Evolutionary conservation across 2,888 invertebrate genomes (phyloP).

Genomic region (Callyntrura sp.): DNA sequence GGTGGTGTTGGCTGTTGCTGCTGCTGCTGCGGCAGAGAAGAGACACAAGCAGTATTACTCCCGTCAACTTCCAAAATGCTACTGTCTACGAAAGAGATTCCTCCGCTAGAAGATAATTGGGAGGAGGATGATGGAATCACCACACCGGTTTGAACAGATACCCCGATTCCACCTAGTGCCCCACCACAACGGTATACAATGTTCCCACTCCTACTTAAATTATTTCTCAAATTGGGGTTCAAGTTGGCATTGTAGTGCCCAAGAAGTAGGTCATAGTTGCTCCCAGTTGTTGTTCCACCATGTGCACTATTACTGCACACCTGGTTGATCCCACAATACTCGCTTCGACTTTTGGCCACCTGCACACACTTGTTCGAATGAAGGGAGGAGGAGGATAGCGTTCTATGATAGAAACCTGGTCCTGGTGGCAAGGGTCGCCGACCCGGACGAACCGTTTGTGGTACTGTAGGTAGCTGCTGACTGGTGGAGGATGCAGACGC

Average conservation of each 20-base stretch:
- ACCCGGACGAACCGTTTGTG: conserved; percentile 47
- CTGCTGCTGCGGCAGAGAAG: conserved; percentile 30
- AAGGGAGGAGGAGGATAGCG: conserved; percentile 75
- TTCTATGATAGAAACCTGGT: conserved; percentile 75
- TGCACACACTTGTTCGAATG: conserved; percentile 68
- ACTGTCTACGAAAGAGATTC: conserved; percentile 70
- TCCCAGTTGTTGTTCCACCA: conserved; percentile 53
- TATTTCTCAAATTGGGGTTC: conserved; percentile 66
- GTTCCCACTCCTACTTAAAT: conserved; percentile 70
- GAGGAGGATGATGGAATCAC: background rate
- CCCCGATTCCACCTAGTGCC: conserved; percentile 29
- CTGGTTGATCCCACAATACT: conserved; percentile 79
- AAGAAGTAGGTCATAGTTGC: conserved; percentile 67
- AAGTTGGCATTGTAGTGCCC: conserved; percentile 69
- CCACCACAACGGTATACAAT: conserved; percentile 66
- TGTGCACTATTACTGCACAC: conserved; percentile 55
- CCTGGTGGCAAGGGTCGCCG: conserved; percentile 63
- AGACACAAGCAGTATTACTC: conserved; percentile 17
- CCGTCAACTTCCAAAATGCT: conserved; percentile 42
- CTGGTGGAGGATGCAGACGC: background rate
- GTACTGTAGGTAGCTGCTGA: conserved; percentile 22
- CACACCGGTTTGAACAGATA: background rate
- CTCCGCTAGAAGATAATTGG: conserved; percentile 26
- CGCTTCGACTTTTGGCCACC: conserved; percentile 79
- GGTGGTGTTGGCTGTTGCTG: conserved; percentile 49